Evolutionary conservation across 2,797 vertebrate species (phyloP).

Genomic region (Phoxinus dragarum): DNA sequence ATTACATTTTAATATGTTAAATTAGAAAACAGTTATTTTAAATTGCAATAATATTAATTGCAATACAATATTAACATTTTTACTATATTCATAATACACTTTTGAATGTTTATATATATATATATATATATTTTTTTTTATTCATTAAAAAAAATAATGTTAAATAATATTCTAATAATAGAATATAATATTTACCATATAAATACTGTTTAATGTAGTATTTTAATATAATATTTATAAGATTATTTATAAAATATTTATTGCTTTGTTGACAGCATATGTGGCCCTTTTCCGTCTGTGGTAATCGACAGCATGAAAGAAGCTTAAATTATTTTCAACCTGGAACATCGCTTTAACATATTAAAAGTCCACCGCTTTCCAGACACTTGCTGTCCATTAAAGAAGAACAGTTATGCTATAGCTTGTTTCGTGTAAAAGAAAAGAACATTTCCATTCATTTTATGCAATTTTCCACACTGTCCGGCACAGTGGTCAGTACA

Average conservation of each 20-base stretch:
- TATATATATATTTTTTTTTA: neutral
- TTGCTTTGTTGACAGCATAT: neutral
- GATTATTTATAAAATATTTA: neutral
- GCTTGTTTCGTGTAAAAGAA: conserved; percentile 1
- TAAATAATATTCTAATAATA: neutral
- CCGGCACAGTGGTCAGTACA: neutral
- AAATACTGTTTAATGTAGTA: neutral
- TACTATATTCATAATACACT: neutral
- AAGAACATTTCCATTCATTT: neutral
- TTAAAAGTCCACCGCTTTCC: neutral
- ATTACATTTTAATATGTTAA: neutral
- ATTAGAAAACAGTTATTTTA: too few relatives aligned
- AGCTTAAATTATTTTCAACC: neutral
- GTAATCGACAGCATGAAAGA: neutral
- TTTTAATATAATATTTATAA: neutral
- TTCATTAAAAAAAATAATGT: too few relatives aligned
- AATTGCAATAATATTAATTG: neutral
- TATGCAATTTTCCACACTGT: conserved; percentile 15
- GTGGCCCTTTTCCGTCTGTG: neutral
- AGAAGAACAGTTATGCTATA: neutral
- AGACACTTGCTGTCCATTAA: neutral
- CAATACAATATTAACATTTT: too few relatives aligned
- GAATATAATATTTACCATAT: neutral
- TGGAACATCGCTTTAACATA: neutral
- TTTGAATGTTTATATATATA: neutral